A percentile compares a stretch with the other conserved stretches of the same genome.
Evolutionary conservation across 2,888 invertebrate species (phyloP).

Genomic region (Amphiduros pacificus): DNA sequence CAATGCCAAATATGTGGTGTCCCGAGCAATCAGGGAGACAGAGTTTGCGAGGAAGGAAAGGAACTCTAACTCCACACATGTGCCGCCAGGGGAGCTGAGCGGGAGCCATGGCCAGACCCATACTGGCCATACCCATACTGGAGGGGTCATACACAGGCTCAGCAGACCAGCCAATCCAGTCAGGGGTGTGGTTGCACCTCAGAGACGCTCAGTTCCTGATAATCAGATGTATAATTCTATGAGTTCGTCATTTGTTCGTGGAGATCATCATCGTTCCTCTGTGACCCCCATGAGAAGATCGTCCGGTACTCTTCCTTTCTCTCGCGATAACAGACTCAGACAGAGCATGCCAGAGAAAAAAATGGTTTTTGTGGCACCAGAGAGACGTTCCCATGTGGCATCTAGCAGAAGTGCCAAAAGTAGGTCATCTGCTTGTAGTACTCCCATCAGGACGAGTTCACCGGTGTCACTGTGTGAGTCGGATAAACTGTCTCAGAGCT

Average conservation of each 20-base stretch:
- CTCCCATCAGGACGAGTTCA: background rate
- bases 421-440: background rate
- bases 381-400: slow-evolving; percentile 4
- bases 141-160: background rate
- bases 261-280: too few species aligned
- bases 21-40: too few species aligned
- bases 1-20: slow-evolving; percentile 8
- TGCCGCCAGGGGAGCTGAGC: background rate
- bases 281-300: background rate
- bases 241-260: too few species aligned
- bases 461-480: background rate
- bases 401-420: background rate
- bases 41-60: too few species aligned
- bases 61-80: background rate
- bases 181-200: background rate
- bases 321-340: slow-evolving; percentile 2
- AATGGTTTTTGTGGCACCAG: slow-evolving; percentile 12
- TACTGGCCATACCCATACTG: background rate
- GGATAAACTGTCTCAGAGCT: background rate
- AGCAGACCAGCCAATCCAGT: slow-evolving; percentile 2
- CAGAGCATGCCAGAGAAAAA: slow-evolving; percentile 16
- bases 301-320: slow-evolving; percentile 3
- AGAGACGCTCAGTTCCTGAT: background rate
- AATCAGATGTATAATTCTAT: too few species aligned
- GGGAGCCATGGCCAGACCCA: background rate